phyloP scores from a whole-genome alignment of 2,797 vertebrate species.

The Sebastes glaucus region DNA sequence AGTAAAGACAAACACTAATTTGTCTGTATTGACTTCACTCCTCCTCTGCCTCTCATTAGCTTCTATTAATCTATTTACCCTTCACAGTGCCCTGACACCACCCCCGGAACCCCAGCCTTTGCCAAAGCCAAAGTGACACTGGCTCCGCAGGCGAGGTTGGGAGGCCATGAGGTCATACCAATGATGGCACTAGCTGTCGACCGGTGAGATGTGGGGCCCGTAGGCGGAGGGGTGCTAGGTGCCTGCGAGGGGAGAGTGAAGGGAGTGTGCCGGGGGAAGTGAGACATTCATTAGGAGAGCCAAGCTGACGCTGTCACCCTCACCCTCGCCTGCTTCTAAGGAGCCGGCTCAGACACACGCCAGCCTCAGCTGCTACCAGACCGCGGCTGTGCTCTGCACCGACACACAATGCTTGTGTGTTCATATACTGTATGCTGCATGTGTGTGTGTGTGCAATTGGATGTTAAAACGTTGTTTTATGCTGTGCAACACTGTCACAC shows the following conservation, averaged over 20 bases:
- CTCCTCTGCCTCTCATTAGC: slow-evolving; percentile 78
- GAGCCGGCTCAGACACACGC: slow-evolving; percentile 73
- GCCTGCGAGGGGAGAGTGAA: slow-evolving; percentile 77
- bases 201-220: slow-evolving; percentile 73
- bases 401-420: slow-evolving; percentile 56
- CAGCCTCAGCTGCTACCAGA: slow-evolving; percentile 71
- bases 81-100: slow-evolving; percentile 80
- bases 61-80: slow-evolving; percentile 84
- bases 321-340: slow-evolving; percentile 75
- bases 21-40: slow-evolving; percentile 35
- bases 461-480: slow-evolving; percentile 65
- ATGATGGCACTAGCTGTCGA: slow-evolving; percentile 81
- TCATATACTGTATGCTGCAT: slow-evolving; percentile 22
- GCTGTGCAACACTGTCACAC: slow-evolving; percentile 53
- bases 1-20: slow-evolving; percentile 16
- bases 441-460: slow-evolving; percentile 55
- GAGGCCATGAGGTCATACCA: slow-evolving; percentile 81
- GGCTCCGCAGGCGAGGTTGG: slow-evolving; percentile 76
- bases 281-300: slow-evolving; percentile 88
- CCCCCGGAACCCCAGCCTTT: slow-evolving; percentile 57
- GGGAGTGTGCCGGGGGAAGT: slow-evolving; percentile 78
- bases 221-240: slow-evolving; percentile 76
- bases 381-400: slow-evolving; percentile 43
- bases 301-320: slow-evolving; percentile 85
- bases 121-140: slow-evolving; percentile 84